Evolutionary conservation across 2,113 vertebrate genomes (phyloP).

Genomic region (Equus quagga): DNA sequence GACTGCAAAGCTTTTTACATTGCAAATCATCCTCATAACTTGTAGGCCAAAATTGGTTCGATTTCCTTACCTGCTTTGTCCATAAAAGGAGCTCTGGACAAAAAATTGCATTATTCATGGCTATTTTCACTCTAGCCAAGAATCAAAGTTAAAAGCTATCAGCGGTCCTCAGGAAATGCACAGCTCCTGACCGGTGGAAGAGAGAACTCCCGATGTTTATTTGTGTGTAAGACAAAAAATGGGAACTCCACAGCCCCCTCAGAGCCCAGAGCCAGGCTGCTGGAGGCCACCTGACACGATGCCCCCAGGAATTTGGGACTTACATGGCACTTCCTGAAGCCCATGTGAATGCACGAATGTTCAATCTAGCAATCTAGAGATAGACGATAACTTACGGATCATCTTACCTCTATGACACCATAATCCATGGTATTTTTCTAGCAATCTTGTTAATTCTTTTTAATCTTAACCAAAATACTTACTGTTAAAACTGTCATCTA

Average conservation of each 20-base stretch:
- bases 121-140: not conserved
- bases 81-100: not conserved
- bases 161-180: not conserved
- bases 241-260: not conserved
- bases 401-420: not conserved
- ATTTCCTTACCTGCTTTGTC: not conserved
- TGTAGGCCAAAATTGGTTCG: not conserved
- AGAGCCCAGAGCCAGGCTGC: not conserved
- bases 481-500: not conserved
- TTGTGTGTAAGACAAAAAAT: not conserved
- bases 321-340: not conserved
- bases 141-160: not conserved
- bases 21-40: not conserved
- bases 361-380: not conserved
- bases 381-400: not conserved
- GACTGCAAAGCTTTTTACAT: not conserved
- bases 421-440: not conserved
- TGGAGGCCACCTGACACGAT: not conserved
- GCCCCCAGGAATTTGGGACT: not conserved
- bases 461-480: not conserved
- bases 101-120: not conserved
- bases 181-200: not conserved
- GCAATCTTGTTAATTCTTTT: not conserved
- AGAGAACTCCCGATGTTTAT: not conserved
- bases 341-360: not conserved